Base-by-base conservation (phyloP, 1,140 invertebrate species). In the Bactericera cockerelli region DNA sequence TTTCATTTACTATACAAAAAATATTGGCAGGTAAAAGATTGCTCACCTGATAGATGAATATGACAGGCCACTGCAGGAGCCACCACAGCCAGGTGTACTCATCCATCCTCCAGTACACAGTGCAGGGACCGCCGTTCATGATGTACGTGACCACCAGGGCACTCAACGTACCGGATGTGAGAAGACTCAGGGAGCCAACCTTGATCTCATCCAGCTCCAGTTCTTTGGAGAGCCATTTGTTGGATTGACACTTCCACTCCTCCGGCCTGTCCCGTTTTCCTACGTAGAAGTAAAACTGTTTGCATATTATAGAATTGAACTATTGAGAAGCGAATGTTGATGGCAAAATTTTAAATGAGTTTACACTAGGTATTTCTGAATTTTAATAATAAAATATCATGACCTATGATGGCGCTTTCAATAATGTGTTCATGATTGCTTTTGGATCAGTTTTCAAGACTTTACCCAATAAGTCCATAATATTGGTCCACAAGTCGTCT, bases 211-310 rank as follows among this genome's bases (percentile, higher is more conserved):
- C 79, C 14, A 76, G 71, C 67, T 86, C 82, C 28, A 84, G 66
- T 55, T 83, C 77, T 1, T 79, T 77, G 0, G 77, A 70, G 1
- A 86, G 63, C 76, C 79, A 86, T 63, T 81, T 81, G 11, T 75
- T 74, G 0, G 83, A 83, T 64, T 87, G 84, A 62, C 83, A 81
- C 70, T 87, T 87, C 84, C 84, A 87, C 62, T 81, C 77, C 36
- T 81, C 70, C 0, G 83, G 68, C 2, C 68, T 63, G 64, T 81
- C 74, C 0, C 77, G 67, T 67, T 77, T 75, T 0, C 74, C 68
- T 1, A 82, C 72, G 69, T 84, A 84, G 67, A 78, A 84, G 64
- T 81, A 82, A 81, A 81, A 84, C 82, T 83, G 71, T 2, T 21
- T 4, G n/a, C n/a, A n/a, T n/a, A n/a, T n/a, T n/a, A n/a, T n/a